A percentile compares a stretch with the other conserved stretches of the same genome.
These are phyloP conservation scores for Isoperla grammatica DNA, from an alignment of 2,888 invertebrate genomes.

Conservation along the genomic window DNA sequence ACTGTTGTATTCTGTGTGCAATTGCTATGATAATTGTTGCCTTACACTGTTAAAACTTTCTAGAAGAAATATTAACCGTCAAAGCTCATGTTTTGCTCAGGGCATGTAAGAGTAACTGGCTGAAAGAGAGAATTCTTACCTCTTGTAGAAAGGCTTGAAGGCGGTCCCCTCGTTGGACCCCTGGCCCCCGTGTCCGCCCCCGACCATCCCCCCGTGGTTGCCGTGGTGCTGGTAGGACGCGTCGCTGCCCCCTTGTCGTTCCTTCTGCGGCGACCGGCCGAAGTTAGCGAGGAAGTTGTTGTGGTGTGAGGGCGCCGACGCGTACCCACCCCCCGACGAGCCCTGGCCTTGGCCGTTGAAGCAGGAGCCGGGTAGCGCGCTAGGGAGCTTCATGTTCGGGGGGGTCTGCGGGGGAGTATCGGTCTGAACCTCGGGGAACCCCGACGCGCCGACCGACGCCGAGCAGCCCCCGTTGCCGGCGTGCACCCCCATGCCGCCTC, in stretches of 20 bases:
- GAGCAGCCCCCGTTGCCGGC: constrained; percentile 51
- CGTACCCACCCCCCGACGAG: constrained; percentile 10
- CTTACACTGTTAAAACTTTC: too few species aligned
- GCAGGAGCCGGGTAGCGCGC: constrained; percentile 49
- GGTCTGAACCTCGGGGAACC: constrained; percentile 74
- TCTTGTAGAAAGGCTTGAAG: constrained; percentile 88
- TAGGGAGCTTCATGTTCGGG: constrained; percentile 87
- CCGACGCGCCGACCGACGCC: constrained; percentile 46
- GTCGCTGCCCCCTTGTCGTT: constrained; percentile 32
- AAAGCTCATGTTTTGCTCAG: too few species aligned
- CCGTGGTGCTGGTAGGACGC: constrained; percentile 37
- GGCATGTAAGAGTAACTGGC: too few species aligned
- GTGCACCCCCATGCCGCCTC: constrained; percentile 41
- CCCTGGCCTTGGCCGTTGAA: constrained; percentile 17
- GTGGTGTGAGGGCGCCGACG: constrained; percentile 4
- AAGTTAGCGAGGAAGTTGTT: constrained; percentile 40
- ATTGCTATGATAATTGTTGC: too few species aligned
- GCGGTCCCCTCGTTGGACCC: constrained; percentile 54
- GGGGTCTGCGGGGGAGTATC: constrained; percentile 93
- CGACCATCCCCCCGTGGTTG: constrained; percentile 44
- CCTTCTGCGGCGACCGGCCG: constrained; percentile 45
- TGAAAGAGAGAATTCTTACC: too few species aligned
- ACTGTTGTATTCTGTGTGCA: too few species aligned
- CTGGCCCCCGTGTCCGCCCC: constrained; percentile 47
- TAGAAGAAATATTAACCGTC: too few species aligned